These are phyloP conservation scores for Podarcis siculus DNA, from an alignment of 2,797 vertebrate species.

Conservation along the genomic window DNA sequence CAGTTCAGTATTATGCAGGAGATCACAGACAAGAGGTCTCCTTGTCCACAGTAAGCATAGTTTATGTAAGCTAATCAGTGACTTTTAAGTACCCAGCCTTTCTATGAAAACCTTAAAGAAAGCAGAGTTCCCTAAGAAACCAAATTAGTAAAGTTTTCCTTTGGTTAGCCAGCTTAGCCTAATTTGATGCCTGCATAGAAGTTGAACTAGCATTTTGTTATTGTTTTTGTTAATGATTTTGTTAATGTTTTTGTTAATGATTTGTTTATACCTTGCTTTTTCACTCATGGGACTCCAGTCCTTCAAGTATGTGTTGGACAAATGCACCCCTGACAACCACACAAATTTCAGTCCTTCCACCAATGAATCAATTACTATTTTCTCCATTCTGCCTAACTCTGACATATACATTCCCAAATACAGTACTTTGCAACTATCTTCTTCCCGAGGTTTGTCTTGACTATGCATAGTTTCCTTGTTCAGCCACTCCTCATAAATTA, in stretches of 20 bases:
- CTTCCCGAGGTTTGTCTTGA: not conserved
- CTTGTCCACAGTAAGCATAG: not conserved
- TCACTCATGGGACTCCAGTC: not conserved
- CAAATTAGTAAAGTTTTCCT: not conserved
- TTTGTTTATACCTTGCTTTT: too few species aligned
- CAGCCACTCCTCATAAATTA: not conserved
- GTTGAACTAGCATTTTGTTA: not conserved
- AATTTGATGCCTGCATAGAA: not conserved
- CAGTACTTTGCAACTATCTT: not conserved
- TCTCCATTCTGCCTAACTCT: not conserved
- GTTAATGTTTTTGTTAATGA: too few species aligned
- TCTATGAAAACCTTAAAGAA: not conserved
- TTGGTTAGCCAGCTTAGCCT: not conserved
- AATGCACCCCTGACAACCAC: not conserved
- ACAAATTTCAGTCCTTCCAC: not conserved
- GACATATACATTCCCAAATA: not conserved
- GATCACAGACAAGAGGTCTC: too few species aligned
- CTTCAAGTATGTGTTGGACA: not conserved
- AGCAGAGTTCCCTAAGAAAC: not conserved
- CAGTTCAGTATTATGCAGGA: not conserved
- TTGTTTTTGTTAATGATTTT: too few species aligned
- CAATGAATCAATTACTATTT: not conserved
- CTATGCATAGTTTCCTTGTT: not conserved
- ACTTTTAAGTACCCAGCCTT: not conserved
- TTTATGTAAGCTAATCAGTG: not conserved